Evolutionary conservation across 2,113 vertebrate species (phyloP), one percentile per base, ranked within the genome.

Genomic region (Nannobrachium achirus): DNA sequence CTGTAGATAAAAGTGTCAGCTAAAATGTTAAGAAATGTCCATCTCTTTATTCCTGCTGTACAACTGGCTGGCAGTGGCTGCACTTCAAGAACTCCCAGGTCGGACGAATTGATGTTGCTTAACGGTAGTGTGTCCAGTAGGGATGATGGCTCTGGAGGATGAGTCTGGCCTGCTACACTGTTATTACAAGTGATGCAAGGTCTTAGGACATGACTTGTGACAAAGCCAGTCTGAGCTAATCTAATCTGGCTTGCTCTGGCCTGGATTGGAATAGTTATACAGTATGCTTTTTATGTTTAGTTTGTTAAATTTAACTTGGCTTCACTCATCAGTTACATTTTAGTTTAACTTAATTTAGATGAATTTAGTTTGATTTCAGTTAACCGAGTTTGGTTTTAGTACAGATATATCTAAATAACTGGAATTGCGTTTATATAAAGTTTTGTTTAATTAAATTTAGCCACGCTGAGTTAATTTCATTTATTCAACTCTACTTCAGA

Each of bases 211-310:
- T 33, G 3, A 33, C 25, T 33, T 33, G 3, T 3, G 25, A 33
- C 25, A 33, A 33, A 33, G 25, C 25, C 33, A 62, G 61, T 66
- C 11, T 62, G 56, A 66, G 52, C n/a, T 48, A 5, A 73, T 76
- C 52, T 71, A 25, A 71, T 68, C 51, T 11, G 39, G 2, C 44
- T 3, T 40, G 18, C n/a, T 39, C 60, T 57, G 39, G 25, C 25
- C 25, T 33, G 25, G 25, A 33, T 5, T 33, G 25, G 25, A 33
- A 33, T 33, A 33, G 25, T 33, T 33, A 33, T 33, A 33, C 25
- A 33, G 25, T 33, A 4, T 33, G 25, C 25, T 33, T 4, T 4
- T 4, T 4, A 33, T 33, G 25, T 33, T n/a, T n/a, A n/a, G n/a
- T n/a, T n/a, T 33, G 25, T 33, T 33, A 33, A 33, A 33, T 33